phyloP scores from a whole-genome alignment of 2,113 vertebrate species.

The Neogale vison region DNA sequence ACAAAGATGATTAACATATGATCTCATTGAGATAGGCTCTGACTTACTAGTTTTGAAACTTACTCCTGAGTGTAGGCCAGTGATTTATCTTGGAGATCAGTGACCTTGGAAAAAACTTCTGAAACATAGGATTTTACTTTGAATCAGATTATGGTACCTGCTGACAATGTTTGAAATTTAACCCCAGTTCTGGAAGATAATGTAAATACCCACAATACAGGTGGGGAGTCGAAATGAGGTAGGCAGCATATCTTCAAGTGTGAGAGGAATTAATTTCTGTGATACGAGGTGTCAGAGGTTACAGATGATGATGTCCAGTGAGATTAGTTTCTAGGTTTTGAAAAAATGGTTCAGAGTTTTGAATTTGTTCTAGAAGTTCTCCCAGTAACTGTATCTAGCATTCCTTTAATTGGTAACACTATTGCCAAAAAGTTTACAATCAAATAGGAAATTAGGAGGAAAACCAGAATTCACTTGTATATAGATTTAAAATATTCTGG shows the following conservation, averaged over 20 bases:
- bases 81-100: constrained; percentile 11
- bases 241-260: background rate
- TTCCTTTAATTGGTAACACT: constrained; percentile 18
- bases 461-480: background rate
- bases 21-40: background rate
- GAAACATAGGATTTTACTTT: constrained; percentile 33
- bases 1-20: background rate
- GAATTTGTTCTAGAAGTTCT: background rate
- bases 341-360: background rate
- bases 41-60: background rate
- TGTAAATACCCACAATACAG: background rate
- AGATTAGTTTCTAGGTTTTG: background rate
- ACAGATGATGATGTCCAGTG: background rate
- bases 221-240: background rate
- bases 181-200: background rate
- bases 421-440: background rate
- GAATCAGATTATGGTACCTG: background rate
- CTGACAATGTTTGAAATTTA: constrained; percentile 19
- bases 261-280: background rate
- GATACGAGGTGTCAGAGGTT: background rate
- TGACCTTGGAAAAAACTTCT: constrained; percentile 8
- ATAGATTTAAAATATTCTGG: background rate
- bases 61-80: background rate
- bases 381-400: background rate
- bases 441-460: background rate